Conservation (phyloP, 2,797 vertebrate genomes). For the Bovichtus diacanthus region DNA sequence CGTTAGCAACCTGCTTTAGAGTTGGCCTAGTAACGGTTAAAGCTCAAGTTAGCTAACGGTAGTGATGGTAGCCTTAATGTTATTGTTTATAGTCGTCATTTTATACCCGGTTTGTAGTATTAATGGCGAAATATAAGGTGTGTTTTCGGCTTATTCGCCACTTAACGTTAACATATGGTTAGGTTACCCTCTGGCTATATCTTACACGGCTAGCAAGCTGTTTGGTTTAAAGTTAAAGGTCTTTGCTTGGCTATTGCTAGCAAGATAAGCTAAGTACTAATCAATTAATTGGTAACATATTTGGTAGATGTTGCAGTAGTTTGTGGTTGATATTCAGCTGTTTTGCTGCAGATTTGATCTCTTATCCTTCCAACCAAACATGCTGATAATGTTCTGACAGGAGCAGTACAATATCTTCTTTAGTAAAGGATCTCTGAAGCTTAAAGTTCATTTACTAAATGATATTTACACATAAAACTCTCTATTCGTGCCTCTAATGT, state of each 20-base stretch:
- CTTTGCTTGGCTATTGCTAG: constrained; percentile 10
- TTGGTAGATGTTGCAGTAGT: neutral
- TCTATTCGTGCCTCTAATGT: neutral
- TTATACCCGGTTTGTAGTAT: neutral
- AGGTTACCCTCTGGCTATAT: neutral
- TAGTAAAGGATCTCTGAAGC: neutral
- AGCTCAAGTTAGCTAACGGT: constrained; percentile 46
- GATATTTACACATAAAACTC: neutral
- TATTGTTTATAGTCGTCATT: too few relatives aligned
- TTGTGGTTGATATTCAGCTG: neutral
- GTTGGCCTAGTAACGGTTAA: constrained; percentile 40
- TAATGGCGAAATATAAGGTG: rapidly evolving
- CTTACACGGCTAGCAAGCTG: constrained; percentile 16
- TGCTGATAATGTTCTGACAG: neutral
- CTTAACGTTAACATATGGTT: neutral
- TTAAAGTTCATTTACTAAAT: neutral
- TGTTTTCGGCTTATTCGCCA: neutral
- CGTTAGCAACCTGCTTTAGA: constrained; percentile 44
- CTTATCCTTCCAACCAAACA: neutral
- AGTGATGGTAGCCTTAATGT: neutral
- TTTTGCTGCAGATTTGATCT: neutral
- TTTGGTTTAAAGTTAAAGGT: constrained; percentile 32
- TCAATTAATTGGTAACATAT: neutral
- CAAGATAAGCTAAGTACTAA: constrained; percentile 5
- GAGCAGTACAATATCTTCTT: neutral